A percentile compares a stretch with the other conserved stretches of the same genome.
Evolutionary conservation across 2,888 invertebrate genomes (phyloP).

Genomic region (Xestia sexstrigata): DNA sequence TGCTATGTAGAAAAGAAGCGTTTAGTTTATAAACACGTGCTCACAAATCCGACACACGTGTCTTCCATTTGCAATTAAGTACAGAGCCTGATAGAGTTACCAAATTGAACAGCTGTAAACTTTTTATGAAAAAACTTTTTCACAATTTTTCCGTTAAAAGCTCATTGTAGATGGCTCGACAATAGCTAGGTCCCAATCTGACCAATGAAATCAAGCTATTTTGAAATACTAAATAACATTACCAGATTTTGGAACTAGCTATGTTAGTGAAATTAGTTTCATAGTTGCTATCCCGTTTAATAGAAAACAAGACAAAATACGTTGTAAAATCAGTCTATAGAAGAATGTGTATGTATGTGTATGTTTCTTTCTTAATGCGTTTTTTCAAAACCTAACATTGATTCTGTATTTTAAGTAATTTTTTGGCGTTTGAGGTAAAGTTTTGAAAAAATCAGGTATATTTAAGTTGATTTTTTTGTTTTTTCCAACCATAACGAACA

Average conservation of each 20-base stretch:
- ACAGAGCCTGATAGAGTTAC: conserved; percentile 16
- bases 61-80: conserved; percentile 30
- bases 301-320: conserved; percentile 1
- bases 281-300: neutral
- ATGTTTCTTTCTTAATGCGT: neutral
- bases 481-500: conserved; percentile 5
- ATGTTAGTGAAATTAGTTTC: too few relatives aligned
- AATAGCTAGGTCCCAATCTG: too few relatives aligned
- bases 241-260: too few relatives aligned
- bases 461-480: neutral
- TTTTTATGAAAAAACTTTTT: conserved; percentile 33
- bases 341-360: too few relatives aligned
- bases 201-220: too few relatives aligned
- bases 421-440: neutral
- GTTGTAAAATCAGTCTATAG: too few relatives aligned
- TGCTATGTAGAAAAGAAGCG: neutral
- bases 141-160: conserved; percentile 5
- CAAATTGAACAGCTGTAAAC: conserved; percentile 18
- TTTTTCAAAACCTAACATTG: neutral
- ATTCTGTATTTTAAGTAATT: neutral
- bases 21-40: conserved; percentile 23
- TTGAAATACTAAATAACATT: too few relatives aligned
- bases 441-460: neutral
- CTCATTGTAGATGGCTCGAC: too few relatives aligned
- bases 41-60: conserved; percentile 21